Evolutionary conservation across 2,797 vertebrate species (phyloP), one percentile per base, ranked within the genome.

Genomic region (Vespertilio murinus): DNA sequence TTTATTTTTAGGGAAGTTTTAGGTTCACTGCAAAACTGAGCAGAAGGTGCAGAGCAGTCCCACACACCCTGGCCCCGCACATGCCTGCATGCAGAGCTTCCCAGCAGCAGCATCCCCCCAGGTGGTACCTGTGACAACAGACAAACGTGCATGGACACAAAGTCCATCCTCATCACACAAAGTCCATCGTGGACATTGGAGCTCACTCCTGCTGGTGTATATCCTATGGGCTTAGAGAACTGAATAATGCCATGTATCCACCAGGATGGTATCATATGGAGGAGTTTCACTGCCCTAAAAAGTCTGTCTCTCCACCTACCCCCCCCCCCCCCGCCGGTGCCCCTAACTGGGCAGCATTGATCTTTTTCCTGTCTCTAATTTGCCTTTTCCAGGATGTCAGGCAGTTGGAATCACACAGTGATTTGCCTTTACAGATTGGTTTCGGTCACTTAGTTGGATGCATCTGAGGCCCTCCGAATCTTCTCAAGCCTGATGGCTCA

Each of bases 41-140:
- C 25, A 65, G 40, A 65, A 20, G 49, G 38, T 11, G n/a, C 56
- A 82, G 56, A 81, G 67, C 59, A 61, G 5, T 1, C 59, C 33
- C 52, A 20, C 2, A 28, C 8, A 18, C 28, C 8, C 52, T 7
- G 3, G 2, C 3, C 56, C 23, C 1, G 2, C 61, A 49, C 25
- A 20, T 0, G n/a, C 42, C 22, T 33, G 33, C 22, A 22, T 0
- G 14, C 42, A 22, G 6, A 54, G 17, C 28, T 2, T 40, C 3
- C 64, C 3, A 17, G 6, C 8, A 20, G 25, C 20, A 14, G 18
- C 18, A 0, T 20, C 42, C 54, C 30, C 28, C 25, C 16, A 73
- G 75, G 73, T 5, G 56, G 67, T 30, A 3, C 35, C 2, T 81
- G 67, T 54, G 23, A 45, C 25, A 35, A 42, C 5, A 2, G 6